Base-by-base conservation (phyloP, 2,113 vertebrate species). In the Sceloporus tristichus region DNA sequence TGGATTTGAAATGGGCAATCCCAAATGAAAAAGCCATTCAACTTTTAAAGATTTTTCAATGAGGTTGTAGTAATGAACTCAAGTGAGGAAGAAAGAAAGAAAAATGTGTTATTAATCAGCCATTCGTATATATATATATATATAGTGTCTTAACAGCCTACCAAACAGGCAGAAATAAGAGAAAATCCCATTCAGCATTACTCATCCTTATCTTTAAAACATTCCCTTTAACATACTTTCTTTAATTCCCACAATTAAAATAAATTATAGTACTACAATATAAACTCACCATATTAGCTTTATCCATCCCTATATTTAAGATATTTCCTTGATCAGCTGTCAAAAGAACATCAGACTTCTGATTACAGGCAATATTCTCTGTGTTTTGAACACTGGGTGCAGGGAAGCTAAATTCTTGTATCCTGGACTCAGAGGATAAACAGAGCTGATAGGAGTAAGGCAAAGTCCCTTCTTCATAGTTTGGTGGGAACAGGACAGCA, bases 381-480 rank as follows among this genome's bases (percentile, higher is more conserved):
- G 93, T 87, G 83, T 83, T 81, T 70, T 88, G 87, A 18, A 92
- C 90, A 54, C 42, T 93, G 62, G 79, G 90, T 7, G 42, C 1
- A 7, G 68, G 82, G 56, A 73, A 84, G n/a, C 68, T 23, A 21
- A 80, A 40, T 13, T 81, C 56, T 34, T 84, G 48, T 38, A 59
- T 84, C n/a, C 71, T 74, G 73, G 71, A 54, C 68, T 79, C 27
- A 53, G 83, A 85, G 0, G 75, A 11, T 48, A 87, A 65, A 19
- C 90, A 94, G 18, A 94, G 40, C 70, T 79, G 66, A 79, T 90
- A 85, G 77, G 84, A 84, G 71, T 84, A 56, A 19, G 82, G 84
- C 83, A 85, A 48, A 7, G 84, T 85, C 18, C 84, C 84, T 65
- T 85, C 84, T 29, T 85, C 84, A 94, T 90, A 92, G 71, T 82